Conservation (phyloP, 37 sponge, comb jelly and placozoan species). For the Aplysina aerophoba region DNA sequence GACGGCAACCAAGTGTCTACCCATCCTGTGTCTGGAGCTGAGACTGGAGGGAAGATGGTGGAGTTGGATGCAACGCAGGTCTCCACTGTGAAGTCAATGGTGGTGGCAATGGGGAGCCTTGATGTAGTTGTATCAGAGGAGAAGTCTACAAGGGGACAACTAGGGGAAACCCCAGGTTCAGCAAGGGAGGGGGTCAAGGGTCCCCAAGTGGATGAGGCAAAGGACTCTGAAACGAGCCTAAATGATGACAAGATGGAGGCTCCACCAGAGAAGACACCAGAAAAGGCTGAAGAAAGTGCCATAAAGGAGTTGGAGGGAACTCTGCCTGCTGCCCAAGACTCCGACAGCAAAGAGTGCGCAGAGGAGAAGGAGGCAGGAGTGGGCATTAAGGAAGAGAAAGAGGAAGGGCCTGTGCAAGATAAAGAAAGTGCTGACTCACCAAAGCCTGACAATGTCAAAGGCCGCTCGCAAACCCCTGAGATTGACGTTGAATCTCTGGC, state of each 20-base stretch:
- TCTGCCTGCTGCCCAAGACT: neutral
- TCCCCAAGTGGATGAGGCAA: neutral
- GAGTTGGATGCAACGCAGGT: conserved; percentile 16
- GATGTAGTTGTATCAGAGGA: conserved; percentile 17
- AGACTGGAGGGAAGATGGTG: too few relatives aligned
- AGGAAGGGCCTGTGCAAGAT: too few relatives aligned
- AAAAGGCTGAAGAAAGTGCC: neutral
- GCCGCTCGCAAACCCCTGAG: neutral
- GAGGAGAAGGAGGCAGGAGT: neutral
- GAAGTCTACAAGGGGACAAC: neutral
- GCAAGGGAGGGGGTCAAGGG: conserved; percentile 6
- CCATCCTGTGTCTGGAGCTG: neutral
- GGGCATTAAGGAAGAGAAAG: neutral
- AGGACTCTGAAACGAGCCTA: neutral
- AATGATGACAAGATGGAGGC: neutral
- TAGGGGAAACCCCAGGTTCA: neutral
- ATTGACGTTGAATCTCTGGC: conserved; percentile 27
- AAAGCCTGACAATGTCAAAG: neutral
- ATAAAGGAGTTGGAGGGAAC: neutral
- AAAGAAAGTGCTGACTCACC: too few relatives aligned
- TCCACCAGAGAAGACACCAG: neutral
- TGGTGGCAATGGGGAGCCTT: neutral
- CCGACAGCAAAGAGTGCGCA: neutral
- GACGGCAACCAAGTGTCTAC: neutral
- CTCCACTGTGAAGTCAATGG: conserved; percentile 1